These are phyloP conservation scores for Lysandra bellargus DNA, from an alignment of 2,888 invertebrate genomes.

Conservation along the genomic window DNA sequence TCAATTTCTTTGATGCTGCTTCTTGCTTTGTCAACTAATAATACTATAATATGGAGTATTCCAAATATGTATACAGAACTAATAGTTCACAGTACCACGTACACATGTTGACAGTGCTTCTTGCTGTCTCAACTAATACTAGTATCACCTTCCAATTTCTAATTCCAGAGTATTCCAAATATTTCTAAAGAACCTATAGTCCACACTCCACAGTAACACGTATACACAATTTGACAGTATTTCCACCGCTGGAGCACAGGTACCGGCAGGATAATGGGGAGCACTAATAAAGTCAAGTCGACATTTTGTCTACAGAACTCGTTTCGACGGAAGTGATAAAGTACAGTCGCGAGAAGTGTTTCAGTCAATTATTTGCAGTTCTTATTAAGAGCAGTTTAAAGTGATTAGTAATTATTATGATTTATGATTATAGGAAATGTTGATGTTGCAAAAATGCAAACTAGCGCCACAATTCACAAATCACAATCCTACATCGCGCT, in stretches of 20 bases:
- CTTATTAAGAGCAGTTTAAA: too few relatives aligned
- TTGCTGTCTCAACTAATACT: too few relatives aligned
- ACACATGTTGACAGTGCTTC: too few relatives aligned
- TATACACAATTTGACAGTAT: neutral
- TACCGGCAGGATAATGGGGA: conserved; percentile 9
- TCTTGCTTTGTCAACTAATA: too few relatives aligned
- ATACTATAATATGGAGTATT: too few relatives aligned
- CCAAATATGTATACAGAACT: neutral
- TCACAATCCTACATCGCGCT: too few relatives aligned
- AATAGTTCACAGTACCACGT: neutral
- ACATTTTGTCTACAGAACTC: conserved; percentile 30
- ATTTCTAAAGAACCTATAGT: neutral
- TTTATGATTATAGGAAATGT: too few relatives aligned
- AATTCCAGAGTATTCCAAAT: neutral
- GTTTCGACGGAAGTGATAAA: conserved; percentile 28
- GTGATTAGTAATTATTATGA: too few relatives aligned
- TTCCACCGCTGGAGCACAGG: neutral
- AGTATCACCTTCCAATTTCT: too few relatives aligned
- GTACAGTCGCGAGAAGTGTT: conserved; percentile 25
- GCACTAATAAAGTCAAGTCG: conserved; percentile 24
- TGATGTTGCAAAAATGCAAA: too few relatives aligned
- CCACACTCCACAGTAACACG: neutral
- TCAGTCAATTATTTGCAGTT: neutral
- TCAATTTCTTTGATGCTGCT: too few relatives aligned
- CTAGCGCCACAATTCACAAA: too few relatives aligned